These are phyloP conservation scores for Petromus typicus DNA, from an alignment of 2,113 vertebrate species.

Conservation along the genomic window DNA sequence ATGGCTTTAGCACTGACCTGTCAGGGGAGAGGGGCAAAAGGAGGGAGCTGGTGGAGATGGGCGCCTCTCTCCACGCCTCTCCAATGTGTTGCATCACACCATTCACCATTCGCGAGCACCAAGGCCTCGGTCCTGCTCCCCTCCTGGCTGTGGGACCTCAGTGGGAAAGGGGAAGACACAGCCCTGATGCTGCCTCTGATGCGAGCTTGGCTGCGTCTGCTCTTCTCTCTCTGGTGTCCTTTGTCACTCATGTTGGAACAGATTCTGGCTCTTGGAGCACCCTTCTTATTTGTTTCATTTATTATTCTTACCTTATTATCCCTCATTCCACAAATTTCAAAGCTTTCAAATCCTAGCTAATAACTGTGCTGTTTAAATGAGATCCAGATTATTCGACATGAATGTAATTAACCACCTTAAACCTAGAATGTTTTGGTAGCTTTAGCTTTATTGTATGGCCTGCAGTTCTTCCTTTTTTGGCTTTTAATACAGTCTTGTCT, in stretches of 20 bases:
- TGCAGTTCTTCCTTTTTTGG: not conserved
- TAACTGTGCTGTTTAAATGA: conserved; percentile 38
- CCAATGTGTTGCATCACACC: not conserved
- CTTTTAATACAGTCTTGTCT: conserved; percentile 6
- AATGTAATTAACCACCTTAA: not conserved
- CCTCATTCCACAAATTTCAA: not conserved
- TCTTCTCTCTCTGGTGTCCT: not conserved
- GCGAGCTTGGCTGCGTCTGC: not conserved
- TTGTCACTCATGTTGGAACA: not conserved
- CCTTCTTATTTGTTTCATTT: too few species aligned
- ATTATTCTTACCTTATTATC: not conserved
- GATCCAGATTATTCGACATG: not conserved
- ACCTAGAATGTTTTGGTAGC: not conserved
- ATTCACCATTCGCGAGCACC: too few species aligned
- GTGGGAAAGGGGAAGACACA: not conserved
- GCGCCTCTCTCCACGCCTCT: not conserved
- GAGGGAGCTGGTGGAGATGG: not conserved
- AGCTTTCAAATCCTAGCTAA: not conserved
- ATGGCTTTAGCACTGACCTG: not conserved
- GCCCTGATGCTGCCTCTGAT: not conserved
- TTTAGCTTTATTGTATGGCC: too few species aligned
- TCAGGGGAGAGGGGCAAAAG: not conserved
- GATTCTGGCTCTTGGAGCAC: not conserved
- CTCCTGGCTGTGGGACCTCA: not conserved
- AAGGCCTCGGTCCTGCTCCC: not conserved